A percentile compares a stretch with the other conserved stretches of the same genome.
These are phyloP conservation scores for Diorhabda elongata DNA, from an alignment of 1,140 invertebrate species.

Conservation along the genomic window DNA sequence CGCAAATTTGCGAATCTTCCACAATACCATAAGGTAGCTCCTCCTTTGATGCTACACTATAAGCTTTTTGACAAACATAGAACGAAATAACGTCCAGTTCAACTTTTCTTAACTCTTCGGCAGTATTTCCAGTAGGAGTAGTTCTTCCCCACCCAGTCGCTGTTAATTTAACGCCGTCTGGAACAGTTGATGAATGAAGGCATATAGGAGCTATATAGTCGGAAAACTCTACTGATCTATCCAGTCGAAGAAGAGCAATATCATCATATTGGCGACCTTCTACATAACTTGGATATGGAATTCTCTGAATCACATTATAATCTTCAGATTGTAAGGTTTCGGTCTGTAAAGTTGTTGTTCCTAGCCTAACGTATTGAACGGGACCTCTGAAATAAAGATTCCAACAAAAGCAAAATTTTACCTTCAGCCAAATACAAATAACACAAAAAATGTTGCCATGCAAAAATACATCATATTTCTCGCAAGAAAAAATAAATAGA, in stretches of 20 bases:
- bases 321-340: constrained; percentile 22
- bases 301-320: constrained; percentile 21
- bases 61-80: constrained; percentile 33
- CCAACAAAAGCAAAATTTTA: no score
- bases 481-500: no score
- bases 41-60: constrained; percentile 39
- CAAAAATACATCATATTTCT: no score
- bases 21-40: constrained; percentile 41
- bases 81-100: constrained; percentile 44
- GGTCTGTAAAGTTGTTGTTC: constrained; percentile 14
- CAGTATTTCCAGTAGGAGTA: constrained; percentile 42
- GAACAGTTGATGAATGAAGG: constrained; percentile 47
- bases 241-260: constrained; percentile 58
- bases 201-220: constrained; percentile 55
- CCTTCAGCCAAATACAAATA: no score
- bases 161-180: constrained; percentile 24
- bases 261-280: constrained; percentile 57
- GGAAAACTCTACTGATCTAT: constrained; percentile 46
- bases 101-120: constrained; percentile 52
- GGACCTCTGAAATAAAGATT: constrained; percentile 20
- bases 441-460: no score
- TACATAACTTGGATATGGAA: constrained; percentile 52
- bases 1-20: constrained; percentile 57
- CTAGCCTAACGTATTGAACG: constrained; percentile 25
- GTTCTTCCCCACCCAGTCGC: constrained; percentile 43